These are phyloP conservation scores for Otis tarda DNA, from an alignment of 2,113 vertebrate genomes.

Conservation along the genomic window DNA sequence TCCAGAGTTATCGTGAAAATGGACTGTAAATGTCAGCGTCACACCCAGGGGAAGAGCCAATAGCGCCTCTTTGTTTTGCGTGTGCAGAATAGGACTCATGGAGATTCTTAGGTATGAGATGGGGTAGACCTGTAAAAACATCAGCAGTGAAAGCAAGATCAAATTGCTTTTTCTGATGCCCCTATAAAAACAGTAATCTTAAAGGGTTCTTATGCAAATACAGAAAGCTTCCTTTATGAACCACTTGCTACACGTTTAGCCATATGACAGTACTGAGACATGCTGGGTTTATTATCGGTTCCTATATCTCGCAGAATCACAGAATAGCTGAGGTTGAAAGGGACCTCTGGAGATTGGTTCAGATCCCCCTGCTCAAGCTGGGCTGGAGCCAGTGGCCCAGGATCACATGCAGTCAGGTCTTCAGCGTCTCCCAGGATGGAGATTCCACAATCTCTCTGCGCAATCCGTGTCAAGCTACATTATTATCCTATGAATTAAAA, in stretches of 20 bases:
- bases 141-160: neutral
- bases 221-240: neutral
- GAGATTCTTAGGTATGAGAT: conserved; percentile 90
- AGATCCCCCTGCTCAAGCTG: neutral
- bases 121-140: conserved; percentile 84
- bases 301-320: neutral
- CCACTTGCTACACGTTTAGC: no score
- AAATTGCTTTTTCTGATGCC: neutral
- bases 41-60: conserved; percentile 86
- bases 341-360: neutral
- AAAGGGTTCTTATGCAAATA: neutral
- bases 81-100: conserved; percentile 81
- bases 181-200: neutral
- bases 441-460: neutral
- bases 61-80: conserved; percentile 71
- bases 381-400: neutral
- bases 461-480: neutral
- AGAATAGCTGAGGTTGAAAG: neutral
- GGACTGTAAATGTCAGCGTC: conserved; percentile 83
- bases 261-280: no score
- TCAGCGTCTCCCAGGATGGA: neutral
- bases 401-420: neutral
- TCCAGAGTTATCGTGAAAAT: conserved; percentile 86
- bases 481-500: neutral
- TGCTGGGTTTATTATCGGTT: neutral